Conservation (phyloP, 1,140 invertebrate genomes). For the Rhizoglyphus robini region DNA sequence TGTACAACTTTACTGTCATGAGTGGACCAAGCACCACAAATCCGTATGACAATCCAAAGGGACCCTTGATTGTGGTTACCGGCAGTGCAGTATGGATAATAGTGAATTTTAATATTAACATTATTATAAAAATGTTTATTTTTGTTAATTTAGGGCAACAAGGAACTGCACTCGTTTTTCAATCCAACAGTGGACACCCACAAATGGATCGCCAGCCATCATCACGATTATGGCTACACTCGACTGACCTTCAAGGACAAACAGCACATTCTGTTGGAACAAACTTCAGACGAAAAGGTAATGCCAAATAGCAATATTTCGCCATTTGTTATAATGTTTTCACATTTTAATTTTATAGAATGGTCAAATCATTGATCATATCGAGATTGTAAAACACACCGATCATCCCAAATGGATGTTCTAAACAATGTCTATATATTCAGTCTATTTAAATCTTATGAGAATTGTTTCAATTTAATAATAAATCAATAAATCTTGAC, state of each 20-base stretch:
- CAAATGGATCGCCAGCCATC: constrained; percentile 67
- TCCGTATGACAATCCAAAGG: too few relatives aligned
- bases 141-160: constrained; percentile 54
- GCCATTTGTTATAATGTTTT: not conserved
- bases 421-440: too few relatives aligned
- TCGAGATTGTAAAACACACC: not conserved
- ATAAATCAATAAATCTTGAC: too few relatives aligned
- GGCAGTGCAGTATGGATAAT: constrained; percentile 53
- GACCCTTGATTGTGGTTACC: constrained; percentile 79
- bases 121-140: constrained; percentile 72
- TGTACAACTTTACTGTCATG: constrained; percentile 47
- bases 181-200: constrained; percentile 31
- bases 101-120: constrained; percentile 61
- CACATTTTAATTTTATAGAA: not conserved
- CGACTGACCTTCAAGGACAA: constrained; percentile 60
- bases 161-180: constrained; percentile 2
- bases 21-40: constrained; percentile 53
- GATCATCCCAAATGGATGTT: not conserved
- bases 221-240: too few relatives aligned
- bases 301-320: not conserved
- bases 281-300: constrained; percentile 55
- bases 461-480: too few relatives aligned
- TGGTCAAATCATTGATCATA: not conserved
- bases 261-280: constrained; percentile 76
- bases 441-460: too few relatives aligned